Evolutionary conservation across 2,888 invertebrate genomes (phyloP), one percentile per base, ranked within the genome.

Genomic region (Chaitophorus viminalis): DNA sequence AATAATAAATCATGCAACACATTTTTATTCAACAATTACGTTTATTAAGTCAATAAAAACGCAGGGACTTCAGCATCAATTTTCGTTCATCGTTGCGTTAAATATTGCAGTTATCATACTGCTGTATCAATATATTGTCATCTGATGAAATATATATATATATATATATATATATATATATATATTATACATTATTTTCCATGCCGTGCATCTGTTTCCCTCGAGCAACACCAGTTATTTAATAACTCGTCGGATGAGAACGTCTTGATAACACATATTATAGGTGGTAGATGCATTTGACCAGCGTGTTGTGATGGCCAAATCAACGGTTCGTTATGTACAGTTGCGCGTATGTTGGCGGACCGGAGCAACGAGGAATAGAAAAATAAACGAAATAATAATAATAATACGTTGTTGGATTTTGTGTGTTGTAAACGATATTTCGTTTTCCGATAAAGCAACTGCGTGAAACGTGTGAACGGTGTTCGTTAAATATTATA

Each of bases 171-270:
- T n/a, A n/a, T n/a, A n/a, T n/a, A n/a, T n/a, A n/a, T n/a, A n/a
- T n/a, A n/a, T n/a, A n/a, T n/a, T n/a, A n/a, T n/a, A n/a, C n/a
- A n/a, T 70, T 75, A n/a, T 46, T 14, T 29, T 46, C 46, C 4
- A 1, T 17, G 8, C n/a, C 31, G 8, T 65, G 36, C 21, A 39
- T 18, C 0, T 9, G 9, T 68, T 81, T 70, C 81, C 68, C 68
- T 31, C 68, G 46, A 70, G 68, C 68, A 11, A 81, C 70, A 81
- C 68, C 39, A 68, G 46, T 81, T 68, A 70, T 81, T 68, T 68
- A 68, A 81, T 81, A 68, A 31, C 31, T 46, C 70, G 68, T 46
- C 68, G 29, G 81, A 31, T n/a, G 68, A 46, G 46, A 70, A 70
- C 46, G 31, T 81, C 81, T 81, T 81, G 68, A 81, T 81, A 81